Base-by-base conservation (phyloP, 2,888 invertebrate genomes). In the Dynastes tityus region DNA sequence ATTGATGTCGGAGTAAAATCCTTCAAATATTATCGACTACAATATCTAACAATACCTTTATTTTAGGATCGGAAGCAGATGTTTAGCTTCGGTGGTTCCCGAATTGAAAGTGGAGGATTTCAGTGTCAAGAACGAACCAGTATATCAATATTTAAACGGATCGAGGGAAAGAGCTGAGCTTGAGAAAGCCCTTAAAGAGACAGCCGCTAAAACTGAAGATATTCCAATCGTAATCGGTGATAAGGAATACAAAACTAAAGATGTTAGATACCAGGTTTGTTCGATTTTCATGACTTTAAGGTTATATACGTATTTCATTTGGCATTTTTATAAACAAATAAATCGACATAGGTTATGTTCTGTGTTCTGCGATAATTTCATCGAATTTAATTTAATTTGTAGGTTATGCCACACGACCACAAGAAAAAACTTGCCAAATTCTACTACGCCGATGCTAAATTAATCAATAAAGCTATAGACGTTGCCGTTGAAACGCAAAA, bases 201-300 rank as follows among this genome's bases (percentile, higher is more conserved):
- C 93, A 81, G 90, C 93, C 11, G 88, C 90, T 32, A 90, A 90
- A 78, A 92, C 93, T 79, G 94, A 95, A 86, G 98, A 99, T 82
- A 93, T 99, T 80, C 99, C 99, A 8, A 95, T 99, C 87, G 93
- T 98, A n/a, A 97, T 99, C 87, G 99, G 98, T n/a, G 95, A 95
- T 83, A 92, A 98, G 88, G 94, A 94, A 86, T 93, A 95, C 83
- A 92, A 92, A 84, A 95, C 96, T 0, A 92, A 94, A 79, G 91
- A 93, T 85, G 93, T 94, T 75, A 91, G 91, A 83, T 94, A 94
- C 87, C 98, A 99, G 92, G 94, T 93, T 81, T 91, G 91, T 55
- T 32, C n/a, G 2, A 75, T 51, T 51, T 16, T 53, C 37, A 8
- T 37, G 2, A 45, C 8, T 45, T 45, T 45, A 45, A 45, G 45